Evolutionary conservation across 2,888 invertebrate genomes (phyloP), one percentile per base, ranked within the genome.

Genomic region (Dusona sp.): DNA sequence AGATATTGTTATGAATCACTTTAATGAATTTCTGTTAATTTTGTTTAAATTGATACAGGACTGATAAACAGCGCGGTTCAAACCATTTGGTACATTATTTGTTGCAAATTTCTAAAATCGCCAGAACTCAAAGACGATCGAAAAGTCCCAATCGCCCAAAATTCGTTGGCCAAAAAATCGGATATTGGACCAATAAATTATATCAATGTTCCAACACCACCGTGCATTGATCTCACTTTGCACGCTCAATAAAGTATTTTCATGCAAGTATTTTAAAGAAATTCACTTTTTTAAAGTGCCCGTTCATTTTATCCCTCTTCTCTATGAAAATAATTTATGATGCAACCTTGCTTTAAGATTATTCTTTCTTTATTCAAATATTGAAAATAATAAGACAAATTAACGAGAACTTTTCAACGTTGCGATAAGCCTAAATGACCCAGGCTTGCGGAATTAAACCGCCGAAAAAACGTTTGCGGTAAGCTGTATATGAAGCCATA

Each of bases 21-120:
- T 45, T 33, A 19, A 45, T 9, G 42, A 22, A 19, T 42, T 45
- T 48, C 38, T 33, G 64, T 70, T 45, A 45, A 65, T 54, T 84
- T 73, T 75, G 16, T 42, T 65, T 29, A 33, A 51, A 61, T 45
- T 13, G 86, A 74, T 11, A 8, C 83, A 93, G 93, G 93, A 45
- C 72, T 93, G 57, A 81, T 93, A 48, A 93, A 93, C 73, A 92
- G 86, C 86, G 78, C 91, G 68, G 92, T 93, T 19, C 93, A 93
- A 87, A 89, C 88, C 54, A 90, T 91, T 83, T 93, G 92, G 93
- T 91, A 91, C 78, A 68, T 93, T 42, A 57, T 92, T 6, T 90
- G 80, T 29, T 93, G 92, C 74, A 91, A 91, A 80, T 92, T 92
- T 83, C 68, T 90, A 13, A 84, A 88, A 33, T 57, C 74, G 1